Evolutionary conservation across 2,797 vertebrate genomes (phyloP), one percentile per base, ranked within the genome.

Genomic region (Buceros bicornis): DNA sequence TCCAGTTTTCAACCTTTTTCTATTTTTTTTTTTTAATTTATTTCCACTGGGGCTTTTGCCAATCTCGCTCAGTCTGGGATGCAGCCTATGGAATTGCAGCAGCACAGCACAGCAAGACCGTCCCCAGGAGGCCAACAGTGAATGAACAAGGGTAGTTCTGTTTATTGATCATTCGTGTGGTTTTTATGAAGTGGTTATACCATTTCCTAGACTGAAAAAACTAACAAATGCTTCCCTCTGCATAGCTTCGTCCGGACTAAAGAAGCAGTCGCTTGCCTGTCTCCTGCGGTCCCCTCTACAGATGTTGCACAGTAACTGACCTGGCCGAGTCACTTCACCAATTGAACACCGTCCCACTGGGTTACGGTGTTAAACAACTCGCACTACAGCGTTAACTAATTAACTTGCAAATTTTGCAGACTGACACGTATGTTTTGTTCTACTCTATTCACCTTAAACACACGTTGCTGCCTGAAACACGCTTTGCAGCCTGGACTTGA

Each of bases 381-480:
- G 74, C 69, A 92, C 76, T 87, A 61, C 76, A 61, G 58, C 33
- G 54, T 83, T 96, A 94, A 94, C 97, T 96, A 97, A 89, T 92
- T 35, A 84, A 82, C 67, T 82, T 77, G 74, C 61, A 87, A 79
- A 37, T 94, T 91, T 93, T 89, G 57, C 77, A 85, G 42, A 47
- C 82, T 65, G 58, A 47, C 62, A 56, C 61, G 37, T 28, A n/a
- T 24, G 65, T 90, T 97, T 81, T 77, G 70, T 81, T 69, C 91
- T 92, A 74, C 87, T 93, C 17, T 2, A 83, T 51, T 83, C 77
- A 47, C 35, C 67, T 82, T 26, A 56, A 85, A 22, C 17, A 17
- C 5, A 0, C 8, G 25, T 1, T 54, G 79, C 64, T 53, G 40
- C 64, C n/a, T 37, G 54, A 40, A 89, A 33, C 13, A 16, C 62